phyloP scores from a whole-genome alignment of 1,140 invertebrate genomes.

The Tribolium castaneum region DNA sequence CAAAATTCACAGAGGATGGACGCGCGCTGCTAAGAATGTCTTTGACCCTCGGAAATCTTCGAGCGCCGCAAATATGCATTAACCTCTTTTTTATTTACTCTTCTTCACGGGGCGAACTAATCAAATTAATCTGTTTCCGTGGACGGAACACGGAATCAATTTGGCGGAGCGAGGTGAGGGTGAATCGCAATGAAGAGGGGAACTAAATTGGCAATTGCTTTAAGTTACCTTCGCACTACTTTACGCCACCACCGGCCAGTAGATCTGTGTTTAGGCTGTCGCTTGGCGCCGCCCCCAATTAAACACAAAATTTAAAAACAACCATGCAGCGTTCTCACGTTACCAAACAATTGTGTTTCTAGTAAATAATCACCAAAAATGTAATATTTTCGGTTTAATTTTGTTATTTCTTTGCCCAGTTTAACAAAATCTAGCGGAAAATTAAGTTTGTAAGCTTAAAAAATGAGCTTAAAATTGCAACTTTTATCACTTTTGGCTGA shows the following conservation, averaged over 20 bases:
- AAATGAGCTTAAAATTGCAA: too few species aligned
- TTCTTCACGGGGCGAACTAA: background rate
- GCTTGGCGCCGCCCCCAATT: slow-evolving; percentile 17
- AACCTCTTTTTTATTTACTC: slow-evolving; percentile 16
- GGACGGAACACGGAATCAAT: slow-evolving; percentile 44
- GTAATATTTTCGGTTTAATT: too few species aligned
- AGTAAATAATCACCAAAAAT: too few species aligned
- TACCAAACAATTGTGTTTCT: too few species aligned
- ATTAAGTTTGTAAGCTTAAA: too few species aligned
- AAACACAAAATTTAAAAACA: slow-evolving; percentile 39
- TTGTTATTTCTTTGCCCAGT: too few species aligned
- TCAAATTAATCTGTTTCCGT: slow-evolving; percentile 35
- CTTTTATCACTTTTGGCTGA: too few species aligned
- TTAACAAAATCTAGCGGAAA: too few species aligned
- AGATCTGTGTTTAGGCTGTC: slow-evolving; percentile 48
- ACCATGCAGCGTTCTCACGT: slow-evolving; percentile 35
- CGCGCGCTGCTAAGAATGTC: slow-evolving; percentile 13
- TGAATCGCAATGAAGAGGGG: slow-evolving; percentile 34
- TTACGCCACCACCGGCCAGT: slow-evolving; percentile 36
- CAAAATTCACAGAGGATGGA: slow-evolving; percentile 31
- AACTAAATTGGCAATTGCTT: slow-evolving; percentile 49
- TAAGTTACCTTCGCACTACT: slow-evolving; percentile 46
- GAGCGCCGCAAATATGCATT: background rate
- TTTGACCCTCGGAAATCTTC: slow-evolving; percentile 4
- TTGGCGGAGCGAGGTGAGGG: slow-evolving; percentile 25